Base-by-base conservation (phyloP, 2,113 vertebrate species). In the Drymodes brunneopygia region DNA sequence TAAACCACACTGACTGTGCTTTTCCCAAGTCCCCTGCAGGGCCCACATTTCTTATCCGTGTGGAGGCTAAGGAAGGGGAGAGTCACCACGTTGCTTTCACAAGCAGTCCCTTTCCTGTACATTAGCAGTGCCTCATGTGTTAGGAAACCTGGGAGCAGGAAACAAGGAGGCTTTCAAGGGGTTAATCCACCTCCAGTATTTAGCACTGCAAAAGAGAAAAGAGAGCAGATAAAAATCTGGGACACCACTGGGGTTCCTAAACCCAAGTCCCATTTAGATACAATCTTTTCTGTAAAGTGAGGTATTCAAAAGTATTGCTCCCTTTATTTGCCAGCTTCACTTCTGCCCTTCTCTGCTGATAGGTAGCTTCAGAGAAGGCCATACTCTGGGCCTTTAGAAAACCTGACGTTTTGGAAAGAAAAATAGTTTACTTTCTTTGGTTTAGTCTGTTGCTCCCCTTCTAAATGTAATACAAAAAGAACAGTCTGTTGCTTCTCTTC, bases 261-360 rank as follows among this genome's bases (percentile, higher is more conserved):
- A 47, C 24, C 16, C 42, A 48, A 93, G 71, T 42, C 54, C 66
- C 86, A 70, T n/a, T 89, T 65, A 79, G 38, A 69, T 38, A 72
- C 10, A 88, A 56, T 75, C 45, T 64, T 85, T 90, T 85, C 74
- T 71, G 71, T 44, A 72, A 88, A 87, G 61, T 29, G 77, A 85
- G 24, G 31, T 72, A 90, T 92, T 69, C 62, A 81, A 24, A 94
- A 90, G 33, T 9, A 15, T 10, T 72, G 48, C 23, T 72, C 7
- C 24, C 72, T 80, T 42, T 20, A 58, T 77, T 70, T 88, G 35
- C 22, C 62, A 86, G 51, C 36, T 90, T 92, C 4, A 6, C 13
- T 42, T 72, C 54, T 35, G 20, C 45, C 31, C 36, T 90, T 18
- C 58, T 65, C n/a, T 83, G 44, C 70, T 2, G 6, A 48, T 2